These are phyloP conservation scores for Poeciliopsis presidionis DNA, from an alignment of 2,797 vertebrate genomes.

Conservation along the genomic window DNA sequence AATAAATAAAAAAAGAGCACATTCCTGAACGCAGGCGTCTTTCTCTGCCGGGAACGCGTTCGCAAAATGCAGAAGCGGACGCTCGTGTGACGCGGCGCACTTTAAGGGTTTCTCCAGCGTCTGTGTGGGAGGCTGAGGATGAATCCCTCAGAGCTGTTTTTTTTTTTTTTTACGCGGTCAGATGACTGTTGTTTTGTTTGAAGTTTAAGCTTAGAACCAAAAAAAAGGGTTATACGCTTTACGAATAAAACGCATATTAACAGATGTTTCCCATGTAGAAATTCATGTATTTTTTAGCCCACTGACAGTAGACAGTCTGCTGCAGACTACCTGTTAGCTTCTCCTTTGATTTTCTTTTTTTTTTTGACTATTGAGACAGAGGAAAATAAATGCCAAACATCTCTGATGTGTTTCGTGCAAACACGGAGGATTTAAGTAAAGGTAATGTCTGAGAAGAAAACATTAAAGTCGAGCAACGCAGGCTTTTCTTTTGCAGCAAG, in stretches of 20 bases:
- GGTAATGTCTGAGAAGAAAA: neutral
- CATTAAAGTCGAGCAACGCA: neutral
- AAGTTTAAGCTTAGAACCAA: neutral
- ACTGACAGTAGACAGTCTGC: neutral
- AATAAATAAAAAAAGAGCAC: neutral
- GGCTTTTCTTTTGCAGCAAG: neutral
- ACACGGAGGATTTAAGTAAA: neutral
- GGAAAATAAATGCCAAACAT: neutral
- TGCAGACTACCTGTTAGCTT: neutral
- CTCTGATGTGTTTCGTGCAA: neutral
- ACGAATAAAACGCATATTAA: neutral
- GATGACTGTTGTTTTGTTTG: neutral
- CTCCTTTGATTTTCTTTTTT: neutral
- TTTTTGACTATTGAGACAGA: neutral
- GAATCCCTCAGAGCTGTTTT: conserved; percentile 22
- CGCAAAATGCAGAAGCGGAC: conserved; percentile 21
- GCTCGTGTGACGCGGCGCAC: conserved; percentile 22
- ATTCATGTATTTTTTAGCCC: neutral
- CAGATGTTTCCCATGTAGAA: neutral
- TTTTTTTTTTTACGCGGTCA: conserved; percentile 7
- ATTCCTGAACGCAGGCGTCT: neutral
- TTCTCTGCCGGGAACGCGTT: neutral
- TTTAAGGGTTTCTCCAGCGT: conserved; percentile 21
- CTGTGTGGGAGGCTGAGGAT: conserved; percentile 51
- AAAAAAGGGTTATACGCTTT: neutral